Conservation (phyloP, 2,797 vertebrate genomes). For the Bovichtus diacanthus region DNA sequence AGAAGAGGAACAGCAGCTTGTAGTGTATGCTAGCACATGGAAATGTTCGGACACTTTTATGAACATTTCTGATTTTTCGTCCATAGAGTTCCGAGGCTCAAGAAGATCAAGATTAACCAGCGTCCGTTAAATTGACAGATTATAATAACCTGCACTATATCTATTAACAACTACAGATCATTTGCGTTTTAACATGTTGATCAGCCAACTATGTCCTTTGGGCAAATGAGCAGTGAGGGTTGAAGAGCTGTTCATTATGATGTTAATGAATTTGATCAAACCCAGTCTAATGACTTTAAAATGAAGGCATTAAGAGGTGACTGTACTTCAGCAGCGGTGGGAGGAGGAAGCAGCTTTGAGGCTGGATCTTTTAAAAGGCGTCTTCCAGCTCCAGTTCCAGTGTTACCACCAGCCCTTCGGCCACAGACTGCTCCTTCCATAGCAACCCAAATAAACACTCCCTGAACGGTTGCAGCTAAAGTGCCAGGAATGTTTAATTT, state of each 20-base stretch:
- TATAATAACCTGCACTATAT: slow-evolving; percentile 24
- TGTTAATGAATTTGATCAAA: slow-evolving; percentile 70
- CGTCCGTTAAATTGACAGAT: slow-evolving; percentile 27
- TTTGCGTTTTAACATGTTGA: slow-evolving; percentile 52
- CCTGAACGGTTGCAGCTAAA: slow-evolving; percentile 43
- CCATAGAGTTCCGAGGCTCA: neutral
- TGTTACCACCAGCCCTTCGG: slow-evolving; percentile 52
- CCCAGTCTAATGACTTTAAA: slow-evolving; percentile 55
- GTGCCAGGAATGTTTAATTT: slow-evolving; percentile 55
- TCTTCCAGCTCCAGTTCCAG: slow-evolving; percentile 73
- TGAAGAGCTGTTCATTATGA: slow-evolving; percentile 66
- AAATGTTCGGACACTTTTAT: too few species aligned
- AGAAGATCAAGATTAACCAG: slow-evolving; percentile 7
- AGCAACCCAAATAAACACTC: slow-evolving; percentile 84
- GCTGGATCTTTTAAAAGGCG: slow-evolving; percentile 51
- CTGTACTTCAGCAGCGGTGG: neutral
- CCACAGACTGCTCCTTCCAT: slow-evolving; percentile 77
- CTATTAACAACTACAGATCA: slow-evolving; percentile 42
- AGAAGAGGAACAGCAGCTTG: slow-evolving; percentile 21
- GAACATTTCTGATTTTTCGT: slow-evolving; percentile 5
- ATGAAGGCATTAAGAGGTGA: slow-evolving; percentile 58
- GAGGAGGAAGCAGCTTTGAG: slow-evolving; percentile 29
- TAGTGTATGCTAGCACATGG: neutral
- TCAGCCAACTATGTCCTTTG: slow-evolving; percentile 39
- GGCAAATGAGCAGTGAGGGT: slow-evolving; percentile 39